phyloP scores from a whole-genome alignment of 1,140 invertebrate species.

The Eubasilissa regina region DNA sequence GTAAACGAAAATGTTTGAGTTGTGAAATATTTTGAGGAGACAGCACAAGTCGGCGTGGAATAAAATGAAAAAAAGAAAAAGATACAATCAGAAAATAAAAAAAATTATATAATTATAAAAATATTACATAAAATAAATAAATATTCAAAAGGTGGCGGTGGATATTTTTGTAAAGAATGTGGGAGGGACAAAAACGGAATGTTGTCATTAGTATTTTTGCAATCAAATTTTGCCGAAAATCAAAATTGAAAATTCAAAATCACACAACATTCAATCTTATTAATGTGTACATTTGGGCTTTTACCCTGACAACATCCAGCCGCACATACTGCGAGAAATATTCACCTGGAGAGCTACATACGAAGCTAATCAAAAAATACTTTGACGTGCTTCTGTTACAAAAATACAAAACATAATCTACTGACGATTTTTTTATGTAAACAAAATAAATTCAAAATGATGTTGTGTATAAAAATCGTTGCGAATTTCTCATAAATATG shows the following conservation, averaged over 20 bases:
- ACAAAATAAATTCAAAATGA: no score
- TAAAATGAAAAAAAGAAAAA: conserved; percentile 60
- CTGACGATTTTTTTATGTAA: no score
- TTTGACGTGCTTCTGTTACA: no score
- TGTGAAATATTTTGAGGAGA: no score
- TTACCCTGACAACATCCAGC: conserved; percentile 49
- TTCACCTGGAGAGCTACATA: conserved; percentile 10
- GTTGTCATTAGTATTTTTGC: conserved; percentile 61
- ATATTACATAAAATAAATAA: conserved; percentile 57
- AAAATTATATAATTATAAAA: conserved; percentile 56
- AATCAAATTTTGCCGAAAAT: conserved; percentile 37
- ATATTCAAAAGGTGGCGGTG: conserved; percentile 53
- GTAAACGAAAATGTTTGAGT: no score
- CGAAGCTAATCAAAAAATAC: no score
- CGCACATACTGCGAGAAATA: conserved; percentile 38
- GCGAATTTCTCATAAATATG: no score
- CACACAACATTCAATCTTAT: conserved; percentile 35
- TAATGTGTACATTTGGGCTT: no score
- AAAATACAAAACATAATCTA: no score
- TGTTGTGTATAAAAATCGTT: no score
- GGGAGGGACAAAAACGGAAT: conserved; percentile 52
- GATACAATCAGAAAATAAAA: no score
- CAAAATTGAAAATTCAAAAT: conserved; percentile 48
- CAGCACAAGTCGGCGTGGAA: no score
- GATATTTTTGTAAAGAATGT: conserved; percentile 53